Conservation (phyloP, 2,113 vertebrate genomes). For the Microtus richardsoni region DNA sequence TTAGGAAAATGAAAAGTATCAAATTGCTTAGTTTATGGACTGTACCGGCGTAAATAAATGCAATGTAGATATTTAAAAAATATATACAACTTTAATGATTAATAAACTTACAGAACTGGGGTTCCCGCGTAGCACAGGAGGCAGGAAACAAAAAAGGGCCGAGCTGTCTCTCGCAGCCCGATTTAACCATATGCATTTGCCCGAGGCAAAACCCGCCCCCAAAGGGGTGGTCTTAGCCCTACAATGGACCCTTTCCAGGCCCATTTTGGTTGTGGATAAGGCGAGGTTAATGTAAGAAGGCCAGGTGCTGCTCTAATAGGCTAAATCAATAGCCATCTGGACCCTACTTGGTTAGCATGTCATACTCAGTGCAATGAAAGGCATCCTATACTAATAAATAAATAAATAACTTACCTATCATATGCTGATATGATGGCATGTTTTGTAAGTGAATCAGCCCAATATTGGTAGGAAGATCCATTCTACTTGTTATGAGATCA, state of each 20-base stretch:
- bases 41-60: too few species aligned
- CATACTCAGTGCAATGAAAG: conserved; percentile 58
- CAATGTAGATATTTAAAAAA: too few species aligned
- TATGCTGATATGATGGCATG: neutral
- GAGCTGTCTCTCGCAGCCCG: too few species aligned
- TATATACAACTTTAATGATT: too few species aligned
- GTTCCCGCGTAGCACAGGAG: too few species aligned
- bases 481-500: neutral
- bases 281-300: conserved; percentile 77
- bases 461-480: neutral
- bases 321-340: conserved; percentile 81
- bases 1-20: conserved; percentile 76
- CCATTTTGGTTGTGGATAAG: conserved; percentile 71
- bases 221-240: too few species aligned
- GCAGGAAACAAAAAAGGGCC: too few species aligned
- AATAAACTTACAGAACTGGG: too few species aligned
- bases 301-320: conserved; percentile 84
- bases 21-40: conserved; percentile 79
- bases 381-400: conserved; percentile 41
- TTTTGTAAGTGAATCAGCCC: neutral
- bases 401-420: conserved; percentile 40
- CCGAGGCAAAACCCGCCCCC: too few species aligned
- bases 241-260: conserved; percentile 78
- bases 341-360: conserved; percentile 70
- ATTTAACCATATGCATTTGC: too few species aligned